Evolutionary conservation across 2,888 invertebrate species (phyloP).

Genomic region (Cylloceria caligata): DNA sequence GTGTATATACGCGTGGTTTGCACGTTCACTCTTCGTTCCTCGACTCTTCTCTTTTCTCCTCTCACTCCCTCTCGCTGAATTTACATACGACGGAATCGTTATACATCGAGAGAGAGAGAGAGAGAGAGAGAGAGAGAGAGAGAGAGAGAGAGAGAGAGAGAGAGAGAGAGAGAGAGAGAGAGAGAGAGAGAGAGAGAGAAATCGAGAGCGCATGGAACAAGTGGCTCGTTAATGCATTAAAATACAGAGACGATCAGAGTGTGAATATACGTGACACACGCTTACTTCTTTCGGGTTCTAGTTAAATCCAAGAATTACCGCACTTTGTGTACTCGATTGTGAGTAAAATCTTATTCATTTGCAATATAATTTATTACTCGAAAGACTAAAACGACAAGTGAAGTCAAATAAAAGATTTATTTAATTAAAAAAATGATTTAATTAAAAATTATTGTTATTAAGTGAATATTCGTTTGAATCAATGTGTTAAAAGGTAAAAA

Average conservation of each 20-base stretch:
- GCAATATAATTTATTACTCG: neutral
- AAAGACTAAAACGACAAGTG: neutral
- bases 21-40: conserved; percentile 41
- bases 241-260: conserved; percentile 72
- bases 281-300: conserved; percentile 63
- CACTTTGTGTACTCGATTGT: conserved; percentile 17
- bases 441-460: too few relatives aligned
- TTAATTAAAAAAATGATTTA: too few relatives aligned
- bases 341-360: conserved; percentile 14
- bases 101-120: too few relatives aligned
- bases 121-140: too few relatives aligned
- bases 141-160: too few relatives aligned
- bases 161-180: too few relatives aligned
- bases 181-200: too few relatives aligned
- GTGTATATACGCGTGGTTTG: conserved; percentile 49
- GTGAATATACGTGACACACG: conserved; percentile 65
- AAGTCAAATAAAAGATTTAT: too few relatives aligned
- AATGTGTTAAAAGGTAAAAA: too few relatives aligned
- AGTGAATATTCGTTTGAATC: too few relatives aligned
- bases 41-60: conserved; percentile 63
- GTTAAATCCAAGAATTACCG: conserved; percentile 68
- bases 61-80: conserved; percentile 50
- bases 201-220: conserved; percentile 71
- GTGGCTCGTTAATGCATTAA: conserved; percentile 79
- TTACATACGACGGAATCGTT: conserved; percentile 9